Base-by-base conservation (phyloP, 2,797 vertebrate genomes). In the Coreius guichenoti region DNA sequence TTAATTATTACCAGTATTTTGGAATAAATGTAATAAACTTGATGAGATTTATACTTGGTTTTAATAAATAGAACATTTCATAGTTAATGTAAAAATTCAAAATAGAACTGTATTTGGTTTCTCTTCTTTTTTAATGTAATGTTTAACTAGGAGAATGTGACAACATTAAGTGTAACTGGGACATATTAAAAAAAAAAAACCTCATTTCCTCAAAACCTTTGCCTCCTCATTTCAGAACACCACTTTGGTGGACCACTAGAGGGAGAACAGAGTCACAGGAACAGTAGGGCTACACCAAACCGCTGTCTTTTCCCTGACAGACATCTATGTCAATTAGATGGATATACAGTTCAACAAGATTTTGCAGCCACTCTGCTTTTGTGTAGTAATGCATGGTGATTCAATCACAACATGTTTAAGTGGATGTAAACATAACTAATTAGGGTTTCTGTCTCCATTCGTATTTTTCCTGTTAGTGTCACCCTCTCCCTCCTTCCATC, bases 221-320 rank as follows among this genome's bases (percentile, higher is more conserved):
- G 54, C 23, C 21, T n/a, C 54, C 9, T 58, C 21, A 12, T 12
- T 58, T 58, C 56, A 58, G 56, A 58, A 58, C 9, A 58, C 9
- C 56, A 58, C 56, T 58, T 9, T 21, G 19, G 12, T 77, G 19
- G 47, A 76, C 82, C 82, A 77, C 82, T 77, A 84, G n/a, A 67
- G 56, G 74, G 47, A 76, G 61, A 33, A 73, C 43, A 63, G 56
- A 74, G 13, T 73, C 23, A 47, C 26, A 83, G 31, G 11, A 23
- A 69, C 33, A 45, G 3, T 19, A 67, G 16, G 6, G 56, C 45
- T 29, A 6, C 3, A 26, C 12, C 23, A 54, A 51, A 26, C 56
- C 23, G 54, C 1, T 61, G 31, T 56, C 21, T 45, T 69, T 13
- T 29, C 11, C 9, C 21, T 68, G 29, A n/a, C 45, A 33, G 19